Percentiles rank a stretch among this genome's conserved stretches.
phyloP scores from a whole-genome alignment of 2,888 invertebrate genomes.

The Eumacrocentrus americanus region DNA sequence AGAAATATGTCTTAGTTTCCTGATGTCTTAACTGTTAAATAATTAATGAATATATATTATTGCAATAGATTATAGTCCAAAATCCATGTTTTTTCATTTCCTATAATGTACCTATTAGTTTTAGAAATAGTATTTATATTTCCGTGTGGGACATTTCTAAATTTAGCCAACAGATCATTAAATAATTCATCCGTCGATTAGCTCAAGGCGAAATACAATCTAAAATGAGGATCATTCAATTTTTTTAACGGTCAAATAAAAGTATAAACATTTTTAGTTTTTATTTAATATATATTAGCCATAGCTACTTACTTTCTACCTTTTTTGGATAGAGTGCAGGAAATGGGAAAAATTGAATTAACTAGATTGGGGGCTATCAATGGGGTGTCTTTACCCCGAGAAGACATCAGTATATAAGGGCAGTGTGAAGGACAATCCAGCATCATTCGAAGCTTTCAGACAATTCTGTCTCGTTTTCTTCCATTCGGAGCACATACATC shows the following conservation, averaged over 20 bases:
- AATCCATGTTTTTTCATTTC: background rate
- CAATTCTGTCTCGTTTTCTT: background rate
- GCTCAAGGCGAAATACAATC: background rate
- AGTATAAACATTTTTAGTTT: background rate
- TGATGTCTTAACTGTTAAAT: too few relatives aligned
- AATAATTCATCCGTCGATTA: background rate
- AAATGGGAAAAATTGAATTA: constrained; percentile 33
- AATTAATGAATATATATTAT: too few relatives aligned
- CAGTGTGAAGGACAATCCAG: constrained; percentile 13
- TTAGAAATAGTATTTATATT: background rate
- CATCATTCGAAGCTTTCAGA: constrained; percentile 30
- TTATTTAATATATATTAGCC: background rate
- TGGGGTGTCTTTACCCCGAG: constrained; percentile 12
- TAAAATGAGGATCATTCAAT: background rate
- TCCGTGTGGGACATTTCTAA: constrained; percentile 1
- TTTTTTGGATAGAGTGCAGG: constrained; percentile 30
- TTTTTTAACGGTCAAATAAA: background rate
- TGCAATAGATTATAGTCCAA: too few relatives aligned
- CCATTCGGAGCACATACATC: background rate
- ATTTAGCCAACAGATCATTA: background rate
- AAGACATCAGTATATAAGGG: constrained; percentile 31
- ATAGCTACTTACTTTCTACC: background rate
- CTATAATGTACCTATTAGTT: background rate
- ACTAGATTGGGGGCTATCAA: constrained; percentile 16
- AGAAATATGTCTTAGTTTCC: too few relatives aligned